Base-by-base conservation (phyloP, 2,888 invertebrate genomes). In the Macroteleia sp. region DNA sequence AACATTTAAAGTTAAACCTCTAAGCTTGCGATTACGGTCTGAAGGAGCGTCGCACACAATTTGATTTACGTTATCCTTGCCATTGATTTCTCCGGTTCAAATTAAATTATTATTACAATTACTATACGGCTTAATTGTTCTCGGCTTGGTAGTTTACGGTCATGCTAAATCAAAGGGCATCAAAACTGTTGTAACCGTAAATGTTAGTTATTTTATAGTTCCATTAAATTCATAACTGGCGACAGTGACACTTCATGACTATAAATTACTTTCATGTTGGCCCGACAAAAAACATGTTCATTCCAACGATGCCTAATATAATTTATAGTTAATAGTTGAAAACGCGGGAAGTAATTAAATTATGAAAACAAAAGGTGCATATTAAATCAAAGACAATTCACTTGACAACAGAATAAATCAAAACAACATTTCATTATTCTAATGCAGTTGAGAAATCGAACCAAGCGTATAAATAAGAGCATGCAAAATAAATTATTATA, bases 171-270 rank as follows among this genome's bases (percentile, higher is more conserved):
- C 59, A 46, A n/a, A 5, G 20, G 2, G 22, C 44, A 57, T 57
- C 57, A 57, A 32, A 57, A 57, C 57, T 36, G 32, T 32, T 42
- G 57, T 57, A 57, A 44, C 57, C 59, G 17, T 59, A 46, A 59
- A 59, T 46, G 57, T 42, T 44, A 57, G 59, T 44, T 25, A 46
- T 46, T 46, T 59, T 59, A 59, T 59, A 46, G 46, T 59, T 34
- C 46, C 34, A 59, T 59, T 44, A 34, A 46, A 59, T 46, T 59
- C 34, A 44, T 46, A 59, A 59, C 46, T 28, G 32, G 14, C 20
- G 28, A 20, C 30, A 32, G 19, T 44, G 57, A 57, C 57, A 57
- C 42, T 57, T 44, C 32, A 57, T 28, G 44, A 34, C 44, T 34
- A 41, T 56, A 19, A 57, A 57, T 57, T 57, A 57, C 25, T 30